Evolutionary conservation across 37 sponge, comb jelly and placozoan genomes (phyloP).

Genomic region (Aplysina aerophoba): DNA sequence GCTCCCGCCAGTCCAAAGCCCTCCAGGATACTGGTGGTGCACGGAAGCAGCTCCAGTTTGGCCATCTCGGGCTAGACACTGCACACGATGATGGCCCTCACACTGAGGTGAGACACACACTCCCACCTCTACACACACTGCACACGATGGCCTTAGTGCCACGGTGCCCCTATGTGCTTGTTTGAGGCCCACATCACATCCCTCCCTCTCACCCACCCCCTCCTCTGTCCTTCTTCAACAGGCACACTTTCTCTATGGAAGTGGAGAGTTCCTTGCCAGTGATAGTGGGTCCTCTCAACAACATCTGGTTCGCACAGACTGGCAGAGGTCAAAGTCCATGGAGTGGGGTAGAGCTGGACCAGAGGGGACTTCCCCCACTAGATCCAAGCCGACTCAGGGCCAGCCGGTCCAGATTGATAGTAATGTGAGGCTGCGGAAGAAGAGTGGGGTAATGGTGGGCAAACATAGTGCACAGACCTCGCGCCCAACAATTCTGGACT

Average conservation of each 20-base stretch:
- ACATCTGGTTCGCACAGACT: neutral
- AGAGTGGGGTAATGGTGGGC: slow-evolving; percentile 23
- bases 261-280: slow-evolving; percentile 11
- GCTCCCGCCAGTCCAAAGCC: neutral
- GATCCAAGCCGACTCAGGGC: too few relatives aligned
- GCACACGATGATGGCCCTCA: too few relatives aligned
- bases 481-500: slow-evolving; percentile 11
- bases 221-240: neutral
- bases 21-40: too few relatives aligned
- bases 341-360: neutral
- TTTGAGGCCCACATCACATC: too few relatives aligned
- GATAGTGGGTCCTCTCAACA: neutral
- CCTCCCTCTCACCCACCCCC: too few relatives aligned
- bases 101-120: too few relatives aligned
- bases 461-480: slow-evolving; percentile 5
- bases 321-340: slow-evolving; percentile 18
- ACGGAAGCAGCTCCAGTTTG: too few relatives aligned
- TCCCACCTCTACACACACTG: too few relatives aligned
- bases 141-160: too few relatives aligned
- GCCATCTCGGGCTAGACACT: too few relatives aligned
- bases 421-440: slow-evolving; percentile 5
- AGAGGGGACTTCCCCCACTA: too few relatives aligned
- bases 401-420: neutral
- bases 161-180: too few relatives aligned
- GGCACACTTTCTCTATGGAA: neutral